These are phyloP conservation scores for Ceratina australensis DNA, from an alignment of 1,140 invertebrate species.

Conservation along the genomic window DNA sequence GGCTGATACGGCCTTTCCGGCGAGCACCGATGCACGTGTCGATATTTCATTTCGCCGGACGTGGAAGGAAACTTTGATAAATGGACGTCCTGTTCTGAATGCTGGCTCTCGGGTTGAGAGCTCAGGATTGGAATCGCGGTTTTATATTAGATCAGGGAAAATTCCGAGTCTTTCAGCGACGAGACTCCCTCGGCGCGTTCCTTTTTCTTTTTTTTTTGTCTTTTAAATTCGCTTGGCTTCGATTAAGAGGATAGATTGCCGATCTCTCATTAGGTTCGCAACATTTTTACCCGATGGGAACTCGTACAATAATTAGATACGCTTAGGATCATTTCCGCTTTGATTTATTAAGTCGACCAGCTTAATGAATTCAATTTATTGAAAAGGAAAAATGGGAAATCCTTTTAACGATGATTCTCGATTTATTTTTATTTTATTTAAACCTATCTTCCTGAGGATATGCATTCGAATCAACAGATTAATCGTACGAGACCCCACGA, in stretches of 20 bases:
- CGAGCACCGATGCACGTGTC: slow-evolving; percentile 2
- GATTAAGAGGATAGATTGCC: not conserved
- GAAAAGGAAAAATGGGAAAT: too few species aligned
- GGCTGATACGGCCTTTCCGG: slow-evolving; percentile 1
- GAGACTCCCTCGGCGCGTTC: not conserved
- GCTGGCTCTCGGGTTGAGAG: not conserved
- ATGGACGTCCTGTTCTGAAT: not conserved
- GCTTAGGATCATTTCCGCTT: not conserved
- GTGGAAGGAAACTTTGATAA: slow-evolving; percentile 19
- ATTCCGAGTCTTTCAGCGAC: not conserved
- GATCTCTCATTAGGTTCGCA: not conserved
- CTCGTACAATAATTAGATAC: not conserved
- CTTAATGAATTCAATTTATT: too few species aligned
- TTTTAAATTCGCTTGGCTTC: not conserved
- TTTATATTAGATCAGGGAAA: not conserved
- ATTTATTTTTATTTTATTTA: not conserved
- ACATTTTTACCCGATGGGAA: too few species aligned
- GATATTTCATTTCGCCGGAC: slow-evolving; percentile 32
- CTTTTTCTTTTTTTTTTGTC: not conserved
- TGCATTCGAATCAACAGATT: too few species aligned
- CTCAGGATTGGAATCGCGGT: slow-evolving; percentile 3
- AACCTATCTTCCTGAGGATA: not conserved
- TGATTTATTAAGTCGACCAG: too few species aligned
- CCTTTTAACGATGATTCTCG: too few species aligned
- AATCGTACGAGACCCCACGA: too few species aligned